Percentiles rank a stretch among this genome's conserved stretches.
Evolutionary conservation across 30 jellyfish, hydroid and myxozoan species (phyloP).

Genomic region (Rhopilema esculentum): DNA sequence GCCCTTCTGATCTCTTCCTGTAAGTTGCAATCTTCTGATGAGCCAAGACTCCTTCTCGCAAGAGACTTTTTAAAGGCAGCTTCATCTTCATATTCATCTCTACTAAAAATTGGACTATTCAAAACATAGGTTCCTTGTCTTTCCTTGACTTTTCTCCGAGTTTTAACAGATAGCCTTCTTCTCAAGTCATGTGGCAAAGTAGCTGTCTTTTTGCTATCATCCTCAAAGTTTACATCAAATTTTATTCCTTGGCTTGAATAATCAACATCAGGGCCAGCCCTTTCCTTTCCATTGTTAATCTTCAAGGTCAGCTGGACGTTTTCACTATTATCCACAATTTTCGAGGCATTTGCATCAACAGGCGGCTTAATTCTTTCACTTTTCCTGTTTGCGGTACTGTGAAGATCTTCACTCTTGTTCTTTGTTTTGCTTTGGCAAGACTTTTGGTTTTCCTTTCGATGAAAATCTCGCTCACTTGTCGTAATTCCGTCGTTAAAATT

Average conservation of each 20-base stretch:
- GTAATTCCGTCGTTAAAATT: not conserved
- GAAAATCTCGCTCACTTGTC: not conserved
- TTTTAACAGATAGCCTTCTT: conserved; percentile 25
- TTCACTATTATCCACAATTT: conserved; percentile 1
- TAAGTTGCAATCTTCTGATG: conserved; percentile 30
- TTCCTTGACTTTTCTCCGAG: not conserved
- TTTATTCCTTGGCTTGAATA: conserved; percentile 33
- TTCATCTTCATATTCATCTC: conserved; percentile 20
- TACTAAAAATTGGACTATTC: conserved; percentile 48
- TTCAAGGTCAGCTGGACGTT: conserved; percentile 10
- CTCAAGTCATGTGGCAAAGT: conserved; percentile 41
- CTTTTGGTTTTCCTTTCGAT: not conserved
- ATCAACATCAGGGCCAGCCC: not conserved
- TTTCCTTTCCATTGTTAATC: conserved; percentile 6
- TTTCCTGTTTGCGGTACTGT: not conserved
- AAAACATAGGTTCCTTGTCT: conserved; percentile 66
- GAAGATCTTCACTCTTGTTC: not conserved
- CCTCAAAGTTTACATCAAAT: conserved; percentile 36
- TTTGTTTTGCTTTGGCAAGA: not conserved
- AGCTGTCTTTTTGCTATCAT: conserved; percentile 5
- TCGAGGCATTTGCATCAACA: not conserved
- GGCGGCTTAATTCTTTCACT: not conserved
- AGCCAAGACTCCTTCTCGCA: conserved; percentile 44
- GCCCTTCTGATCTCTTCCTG: conserved; percentile 44
- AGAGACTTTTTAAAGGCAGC: conserved; percentile 5